These are phyloP conservation scores for Lepidonotus clava DNA, from an alignment of 2,888 invertebrate species.

Conservation along the genomic window DNA sequence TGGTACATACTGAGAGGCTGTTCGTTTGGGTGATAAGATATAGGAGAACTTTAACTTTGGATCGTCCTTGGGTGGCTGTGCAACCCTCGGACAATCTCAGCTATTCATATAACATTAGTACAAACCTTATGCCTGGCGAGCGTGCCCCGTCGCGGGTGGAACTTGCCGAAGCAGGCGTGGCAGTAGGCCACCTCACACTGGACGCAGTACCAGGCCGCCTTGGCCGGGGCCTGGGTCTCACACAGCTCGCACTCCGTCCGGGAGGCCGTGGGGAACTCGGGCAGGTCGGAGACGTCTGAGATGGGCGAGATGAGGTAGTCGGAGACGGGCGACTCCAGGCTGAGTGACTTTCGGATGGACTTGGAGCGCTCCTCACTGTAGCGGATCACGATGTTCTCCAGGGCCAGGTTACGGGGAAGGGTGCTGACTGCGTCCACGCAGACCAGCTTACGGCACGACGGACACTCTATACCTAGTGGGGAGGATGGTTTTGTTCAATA, in stretches of 20 bases:
- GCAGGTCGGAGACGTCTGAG: constrained; percentile 49
- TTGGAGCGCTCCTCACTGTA: constrained; percentile 75
- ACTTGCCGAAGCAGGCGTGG: constrained; percentile 72
- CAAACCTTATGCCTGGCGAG: constrained; percentile 71
- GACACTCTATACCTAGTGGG: constrained; percentile 72
- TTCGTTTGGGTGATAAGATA: too few species aligned
- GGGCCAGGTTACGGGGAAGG: constrained; percentile 75
- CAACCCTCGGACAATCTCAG: too few species aligned
- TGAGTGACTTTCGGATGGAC: constrained; percentile 68
- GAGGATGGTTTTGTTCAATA: too few species aligned
- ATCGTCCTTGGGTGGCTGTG: too few species aligned
- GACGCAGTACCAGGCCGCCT: constrained; percentile 74
- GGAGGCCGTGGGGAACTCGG: constrained; percentile 55
- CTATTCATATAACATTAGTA: too few species aligned
- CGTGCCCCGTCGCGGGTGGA: constrained; percentile 73
- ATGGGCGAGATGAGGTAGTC: constrained; percentile 58
- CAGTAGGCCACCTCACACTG: constrained; percentile 77
- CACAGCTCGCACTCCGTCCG: constrained; percentile 71
- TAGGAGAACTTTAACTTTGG: too few species aligned
- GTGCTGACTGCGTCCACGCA: constrained; percentile 68
- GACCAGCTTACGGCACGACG: constrained; percentile 73
- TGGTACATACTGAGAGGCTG: too few species aligned
- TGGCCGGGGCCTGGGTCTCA: constrained; percentile 67
- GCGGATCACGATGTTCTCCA: constrained; percentile 77
- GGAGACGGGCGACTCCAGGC: constrained; percentile 67